A percentile compares a stretch with the other conserved stretches of the same genome.
These are phyloP conservation scores for Thunnus thynnus DNA, from an alignment of 2,113 vertebrate species.

Conservation along the genomic window DNA sequence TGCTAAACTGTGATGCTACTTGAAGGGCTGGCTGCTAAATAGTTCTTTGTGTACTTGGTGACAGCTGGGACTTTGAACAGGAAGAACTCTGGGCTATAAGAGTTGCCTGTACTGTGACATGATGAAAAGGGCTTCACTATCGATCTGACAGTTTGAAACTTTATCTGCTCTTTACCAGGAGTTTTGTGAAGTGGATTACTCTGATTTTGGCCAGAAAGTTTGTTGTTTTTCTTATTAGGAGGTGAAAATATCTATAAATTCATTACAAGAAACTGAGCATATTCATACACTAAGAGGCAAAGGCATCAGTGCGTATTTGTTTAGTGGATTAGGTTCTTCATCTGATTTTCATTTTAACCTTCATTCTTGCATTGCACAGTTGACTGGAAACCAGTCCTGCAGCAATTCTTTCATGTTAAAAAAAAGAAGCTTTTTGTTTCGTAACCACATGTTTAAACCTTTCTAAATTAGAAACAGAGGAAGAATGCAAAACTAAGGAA, in stretches of 20 bases:
- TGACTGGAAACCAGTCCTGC: constrained; percentile 26
- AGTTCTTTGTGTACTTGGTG: constrained; percentile 87
- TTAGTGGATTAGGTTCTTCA: constrained; percentile 3
- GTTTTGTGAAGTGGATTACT: constrained; percentile 17
- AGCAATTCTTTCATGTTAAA: constrained; percentile 27
- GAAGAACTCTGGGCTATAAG: constrained; percentile 81
- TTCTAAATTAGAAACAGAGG: constrained; percentile 77
- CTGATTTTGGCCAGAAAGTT: constrained; percentile 50
- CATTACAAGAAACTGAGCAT: not conserved
- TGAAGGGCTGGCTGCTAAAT: constrained; percentile 88
- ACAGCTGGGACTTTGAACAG: constrained; percentile 85
- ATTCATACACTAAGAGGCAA: not conserved
- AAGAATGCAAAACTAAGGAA: constrained; percentile 52
- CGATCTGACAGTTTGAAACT: constrained; percentile 74
- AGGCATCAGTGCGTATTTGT: not conserved
- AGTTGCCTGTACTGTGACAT: constrained; percentile 74
- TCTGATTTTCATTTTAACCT: constrained; percentile 32
- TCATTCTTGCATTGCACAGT: constrained; percentile 17
- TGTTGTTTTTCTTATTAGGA: constrained; percentile 2
- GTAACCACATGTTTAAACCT: constrained; percentile 49
- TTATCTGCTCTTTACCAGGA: constrained; percentile 52
- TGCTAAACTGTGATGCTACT: constrained; percentile 87
- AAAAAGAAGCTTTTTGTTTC: constrained; percentile 54
- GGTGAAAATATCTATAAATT: not conserved
- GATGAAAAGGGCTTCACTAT: constrained; percentile 74